Evolutionary conservation across 1,140 invertebrate species (phyloP).

Genomic region (Drosophila micromelanica): DNA sequence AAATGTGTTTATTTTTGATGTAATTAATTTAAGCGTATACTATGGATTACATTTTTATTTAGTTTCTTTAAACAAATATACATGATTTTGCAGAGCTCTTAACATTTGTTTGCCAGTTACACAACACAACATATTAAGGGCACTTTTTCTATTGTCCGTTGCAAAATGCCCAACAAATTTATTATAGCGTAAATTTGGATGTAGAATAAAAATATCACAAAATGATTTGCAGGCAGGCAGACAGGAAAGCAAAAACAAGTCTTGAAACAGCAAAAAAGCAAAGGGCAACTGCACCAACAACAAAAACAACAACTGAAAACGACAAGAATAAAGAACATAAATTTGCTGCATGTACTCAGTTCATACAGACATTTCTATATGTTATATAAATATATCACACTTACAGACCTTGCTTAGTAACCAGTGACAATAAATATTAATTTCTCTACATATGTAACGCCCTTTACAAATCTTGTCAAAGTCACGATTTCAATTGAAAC

Average conservation of each 20-base stretch:
- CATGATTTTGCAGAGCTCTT: too few species aligned
- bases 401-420: not conserved
- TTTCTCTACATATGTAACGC: not conserved
- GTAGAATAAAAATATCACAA: conserved; percentile 33
- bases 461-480: not conserved
- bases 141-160: not conserved
- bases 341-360: conserved; percentile 2
- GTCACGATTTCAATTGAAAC: not conserved
- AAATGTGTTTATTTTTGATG: too few species aligned
- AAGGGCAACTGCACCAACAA: not conserved
- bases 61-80: too few species aligned
- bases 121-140: too few species aligned
- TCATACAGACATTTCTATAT: not conserved
- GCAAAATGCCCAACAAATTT: not conserved
- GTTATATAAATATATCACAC: not conserved
- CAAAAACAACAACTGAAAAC: not conserved
- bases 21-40: too few species aligned
- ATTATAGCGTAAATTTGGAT: not conserved
- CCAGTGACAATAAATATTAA: conserved; percentile 4
- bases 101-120: too few species aligned
- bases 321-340: conserved; percentile 3
- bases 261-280: conserved; percentile 52
- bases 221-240: conserved; percentile 39
- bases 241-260: conserved; percentile 47
- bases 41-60: too few species aligned